Evolutionary conservation across 2,888 invertebrate genomes (phyloP), one percentile per base, ranked within the genome.

Genomic region (Congeria kusceri): DNA sequence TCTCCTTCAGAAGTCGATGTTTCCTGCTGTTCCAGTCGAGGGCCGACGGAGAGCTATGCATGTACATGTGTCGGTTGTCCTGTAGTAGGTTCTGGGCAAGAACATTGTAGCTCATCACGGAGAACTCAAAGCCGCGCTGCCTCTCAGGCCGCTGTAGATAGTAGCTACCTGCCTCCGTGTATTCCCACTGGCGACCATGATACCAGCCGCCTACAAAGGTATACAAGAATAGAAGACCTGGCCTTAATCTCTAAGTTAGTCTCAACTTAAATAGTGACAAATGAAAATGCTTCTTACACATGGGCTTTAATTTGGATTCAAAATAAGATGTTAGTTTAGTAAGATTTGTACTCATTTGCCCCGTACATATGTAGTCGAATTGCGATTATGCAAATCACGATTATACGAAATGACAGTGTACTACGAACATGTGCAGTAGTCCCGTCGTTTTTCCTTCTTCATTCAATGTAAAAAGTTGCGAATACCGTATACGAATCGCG

Each of bases 21-120:
- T 95, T 95, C 62, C 98, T 95, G 57, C 94, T 93, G 18, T 95
- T 94, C 98, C 98, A 98, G 18, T 94, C 93, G 0, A 98, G 94
- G 73, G 95, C 94, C 0, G 92, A 83, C 7, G 94, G 92, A 44
- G 95, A 92, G 88, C 96, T 96, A 0, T 94, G 89, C 25, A 92
- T 94, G 91, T 98, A 98, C 18, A 98, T 94, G 89, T 96, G 95
- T 0, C 95, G 94, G 77, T 98, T 97, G 81, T 95, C 94, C 83
- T 96, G 95, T 68, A 98, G 91, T 56, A 98, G 94, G 87, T 96
- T 95, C 93, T 98, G 98, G 0, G 98, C 96, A 73, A 98, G 94
- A 32, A 98, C 96, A 93, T 99, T 98, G 93, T 98, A 98, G 0
- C 96, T 96, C 92, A 98, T 94, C 32, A 98, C 93, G 78, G 95